phyloP scores from a whole-genome alignment of 2,113 vertebrate species.

The Tauraco erythrolophus region DNA sequence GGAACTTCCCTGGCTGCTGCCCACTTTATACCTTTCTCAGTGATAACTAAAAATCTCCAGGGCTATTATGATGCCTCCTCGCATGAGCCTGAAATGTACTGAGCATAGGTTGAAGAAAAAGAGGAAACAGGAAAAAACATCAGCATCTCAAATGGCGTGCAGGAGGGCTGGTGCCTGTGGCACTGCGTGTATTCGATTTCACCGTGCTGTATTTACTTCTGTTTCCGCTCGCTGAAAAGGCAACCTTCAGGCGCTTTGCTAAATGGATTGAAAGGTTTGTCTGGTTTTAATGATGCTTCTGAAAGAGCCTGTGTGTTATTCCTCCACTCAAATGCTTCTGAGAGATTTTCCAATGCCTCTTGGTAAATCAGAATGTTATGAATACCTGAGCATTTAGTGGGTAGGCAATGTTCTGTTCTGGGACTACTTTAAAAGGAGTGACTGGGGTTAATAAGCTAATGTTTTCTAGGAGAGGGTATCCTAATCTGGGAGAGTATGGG shows the following conservation, averaged over 20 bases:
- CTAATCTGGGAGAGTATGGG: constrained; percentile 14
- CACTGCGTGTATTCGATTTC: constrained; percentile 24
- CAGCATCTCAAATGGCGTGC: constrained; percentile 23
- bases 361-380: background rate
- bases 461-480: constrained; percentile 8
- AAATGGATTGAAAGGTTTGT: constrained; percentile 48
- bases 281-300: constrained; percentile 46
- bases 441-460: constrained; percentile 31
- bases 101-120: background rate
- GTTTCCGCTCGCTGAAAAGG: constrained; percentile 34
- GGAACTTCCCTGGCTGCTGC: background rate
- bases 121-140: constrained; percentile 31
- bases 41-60: constrained; percentile 5
- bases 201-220: constrained; percentile 54
- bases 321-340: constrained; percentile 19
- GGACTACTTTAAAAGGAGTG: background rate
- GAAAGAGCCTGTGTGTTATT: background rate
- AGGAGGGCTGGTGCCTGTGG: constrained; percentile 45
- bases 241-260: constrained; percentile 31
- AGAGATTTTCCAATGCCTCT: background rate
- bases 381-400: background rate
- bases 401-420: background rate
- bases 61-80: background rate
- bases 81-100: background rate
- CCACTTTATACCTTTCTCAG: background rate